A percentile compares a stretch with the other conserved stretches of the same genome.
phyloP scores from a whole-genome alignment of 2,113 vertebrate species.

The Fregata magnificens region DNA sequence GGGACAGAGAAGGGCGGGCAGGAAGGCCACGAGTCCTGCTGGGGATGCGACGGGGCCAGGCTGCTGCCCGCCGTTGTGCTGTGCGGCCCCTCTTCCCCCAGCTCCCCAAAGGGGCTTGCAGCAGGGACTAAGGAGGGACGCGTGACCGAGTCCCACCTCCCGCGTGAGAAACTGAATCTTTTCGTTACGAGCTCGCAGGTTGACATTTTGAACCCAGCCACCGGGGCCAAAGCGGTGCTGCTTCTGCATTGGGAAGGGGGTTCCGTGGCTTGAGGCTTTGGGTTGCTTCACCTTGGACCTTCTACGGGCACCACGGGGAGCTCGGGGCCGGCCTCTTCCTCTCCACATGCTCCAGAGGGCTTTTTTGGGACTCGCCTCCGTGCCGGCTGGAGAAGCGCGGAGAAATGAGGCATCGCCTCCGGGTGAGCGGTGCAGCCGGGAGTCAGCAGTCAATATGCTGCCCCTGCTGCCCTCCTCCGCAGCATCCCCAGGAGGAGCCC shows the following conservation, averaged over 20 bases:
- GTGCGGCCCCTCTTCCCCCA: neutral
- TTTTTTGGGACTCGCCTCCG: accelerated
- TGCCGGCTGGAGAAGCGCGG: neutral
- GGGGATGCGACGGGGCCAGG: neutral
- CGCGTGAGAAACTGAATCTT: neutral
- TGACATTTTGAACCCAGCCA: neutral
- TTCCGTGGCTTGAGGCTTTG: neutral
- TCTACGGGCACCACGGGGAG: accelerated
- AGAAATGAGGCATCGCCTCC: neutral
- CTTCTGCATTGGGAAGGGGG: neutral
- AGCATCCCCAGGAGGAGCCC: neutral
- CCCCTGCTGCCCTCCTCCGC: neutral
- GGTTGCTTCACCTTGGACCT: neutral
- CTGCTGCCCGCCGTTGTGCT: neutral
- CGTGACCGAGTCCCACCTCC: neutral
- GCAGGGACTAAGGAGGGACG: neutral
- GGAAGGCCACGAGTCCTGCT: neutral
- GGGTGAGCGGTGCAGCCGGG: neutral
- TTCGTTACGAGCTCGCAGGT: accelerated
- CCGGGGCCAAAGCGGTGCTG: neutral
- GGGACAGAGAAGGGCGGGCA: neutral
- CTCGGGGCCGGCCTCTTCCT: neutral
- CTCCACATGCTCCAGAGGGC: accelerated
- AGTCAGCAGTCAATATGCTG: neutral
- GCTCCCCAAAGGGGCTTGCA: neutral